Evolutionary conservation across 2,113 vertebrate genomes (phyloP), one percentile per base, ranked within the genome.

Genomic region (Microtus richardsoni): DNA sequence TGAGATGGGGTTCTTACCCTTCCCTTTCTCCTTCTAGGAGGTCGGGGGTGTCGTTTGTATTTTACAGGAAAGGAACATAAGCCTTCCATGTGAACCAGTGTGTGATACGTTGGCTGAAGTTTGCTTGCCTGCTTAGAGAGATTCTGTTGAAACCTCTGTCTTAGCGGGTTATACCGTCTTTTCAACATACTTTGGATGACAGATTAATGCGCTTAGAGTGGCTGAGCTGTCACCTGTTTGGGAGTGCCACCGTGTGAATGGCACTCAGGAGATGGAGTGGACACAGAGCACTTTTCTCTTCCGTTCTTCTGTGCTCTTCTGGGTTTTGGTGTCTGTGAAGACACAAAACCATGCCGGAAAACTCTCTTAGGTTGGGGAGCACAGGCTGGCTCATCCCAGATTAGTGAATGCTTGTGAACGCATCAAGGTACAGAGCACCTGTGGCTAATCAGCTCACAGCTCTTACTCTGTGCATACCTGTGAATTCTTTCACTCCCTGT

Each of bases 351-450:
- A 16, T 39, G 36, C 5, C 19, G n/a, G 16, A n/a, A 54, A 6
- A 4, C 28, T 52, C 47, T 64, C 21, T 80, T 58, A 3, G 36
- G n/a, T 71, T 2, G 2, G 36, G 58, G 10, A 74, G 41, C 36
- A 17, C 54, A 52, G 39, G 60, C 77, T 78, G 10, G 54, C 62
- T 82, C 16, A 4, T 16, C 12, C 52, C 33, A 44, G 71, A 54
- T 41, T 41, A 30, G 16, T 49, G 1, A 41, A 88, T 58, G 77
- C 19, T 71, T 41, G 30, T 33, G 73, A 44, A 28, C 0, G 58
- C 3, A 1, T 60, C 33, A 33, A 30, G 16, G 71, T n/a, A 36
- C 0, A 3, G 2, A 49, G 33, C 41, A 10, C 1, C 39, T 0
- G 0, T 73, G 71, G 39, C 28, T 73, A 0, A 62, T 17, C 12